Base-by-base conservation (phyloP, 2,113 vertebrate species). In the Excalfactoria chinensis region DNA sequence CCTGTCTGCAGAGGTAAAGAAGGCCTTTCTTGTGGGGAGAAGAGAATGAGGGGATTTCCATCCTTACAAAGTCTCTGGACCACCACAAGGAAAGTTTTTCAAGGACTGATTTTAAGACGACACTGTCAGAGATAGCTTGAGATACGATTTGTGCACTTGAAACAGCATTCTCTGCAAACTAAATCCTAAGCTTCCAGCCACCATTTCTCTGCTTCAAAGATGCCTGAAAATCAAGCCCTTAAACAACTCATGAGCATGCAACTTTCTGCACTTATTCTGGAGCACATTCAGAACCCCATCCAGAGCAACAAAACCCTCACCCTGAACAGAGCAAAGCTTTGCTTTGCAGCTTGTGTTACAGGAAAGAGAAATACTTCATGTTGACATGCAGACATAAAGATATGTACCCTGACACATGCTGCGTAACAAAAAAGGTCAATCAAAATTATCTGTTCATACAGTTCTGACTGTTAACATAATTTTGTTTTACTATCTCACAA, bases 341-440 rank as follows among this genome's bases (percentile, higher is more conserved):
- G 11, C 80, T 46, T 62, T 46, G 49, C 15, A 76, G 25, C 13
- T 16, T 30, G 15, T 41, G 35, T 58, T 71, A 71, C 56, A 58
- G 15, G 18, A 66, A 87, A 14, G 16, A 72, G 41, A 72, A 93
- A 48, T 62, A 89, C 22, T 51, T 44, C 64, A 15, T 51, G 44
- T 56, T 88, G 76, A 62, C 32, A 67, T 7, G 53, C 34, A 76
- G 40, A 74, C 69, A 79, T 73, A 80, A 53, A 41, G 69, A 84
- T 0, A 0, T 17, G 32, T 6, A 62, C 28, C 46, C 56, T 0
- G 1, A 49, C 41, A 67, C 23, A 46, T 11, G 30, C 5, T 15
- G 20, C 41, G 19, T 46, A 67, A 87, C 28, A 68, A 79, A 83
- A 89, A 89, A 68, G 73, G 82, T 74, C 44, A 53, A 66, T 70